Conservation (phyloP, 2,113 vertebrate species). For the Reinhardtius hippoglossoides region DNA sequence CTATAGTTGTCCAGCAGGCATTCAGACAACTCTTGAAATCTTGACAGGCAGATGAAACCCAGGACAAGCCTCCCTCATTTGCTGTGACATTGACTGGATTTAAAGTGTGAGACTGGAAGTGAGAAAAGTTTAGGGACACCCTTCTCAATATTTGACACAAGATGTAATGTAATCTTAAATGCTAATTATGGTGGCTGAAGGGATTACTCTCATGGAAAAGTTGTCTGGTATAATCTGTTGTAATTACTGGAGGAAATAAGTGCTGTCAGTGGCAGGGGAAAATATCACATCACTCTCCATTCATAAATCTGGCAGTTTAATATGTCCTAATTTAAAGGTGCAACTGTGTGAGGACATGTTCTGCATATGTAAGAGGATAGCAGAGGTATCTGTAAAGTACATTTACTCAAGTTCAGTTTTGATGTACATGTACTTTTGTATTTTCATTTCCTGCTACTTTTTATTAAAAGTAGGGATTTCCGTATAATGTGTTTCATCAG, state of each 20-base stretch:
- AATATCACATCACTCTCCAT: neutral
- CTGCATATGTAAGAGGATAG: neutral
- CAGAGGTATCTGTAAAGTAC: neutral
- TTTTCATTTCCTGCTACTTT: too few species aligned
- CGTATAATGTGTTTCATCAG: too few species aligned
- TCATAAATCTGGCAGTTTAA: neutral
- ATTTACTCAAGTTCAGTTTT: too few species aligned
- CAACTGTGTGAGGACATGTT: neutral
- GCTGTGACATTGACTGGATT: neutral
- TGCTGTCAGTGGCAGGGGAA: neutral
- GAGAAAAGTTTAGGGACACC: neutral
- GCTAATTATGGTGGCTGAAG: neutral
- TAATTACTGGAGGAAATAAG: neutral
- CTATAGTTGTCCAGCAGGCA: neutral
- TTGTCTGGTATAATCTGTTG: neutral
- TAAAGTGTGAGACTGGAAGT: conserved; percentile 1
- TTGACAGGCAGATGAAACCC: neutral
- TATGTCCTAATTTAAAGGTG: neutral
- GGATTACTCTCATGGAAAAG: neutral
- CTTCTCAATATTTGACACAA: neutral
- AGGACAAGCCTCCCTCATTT: neutral
- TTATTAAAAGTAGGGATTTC: too few species aligned
- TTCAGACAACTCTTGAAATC: neutral
- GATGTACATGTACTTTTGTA: too few species aligned
- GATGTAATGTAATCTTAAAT: neutral